phyloP scores from a whole-genome alignment of 2,113 vertebrate genomes.

The Macrotis lagotis region DNA sequence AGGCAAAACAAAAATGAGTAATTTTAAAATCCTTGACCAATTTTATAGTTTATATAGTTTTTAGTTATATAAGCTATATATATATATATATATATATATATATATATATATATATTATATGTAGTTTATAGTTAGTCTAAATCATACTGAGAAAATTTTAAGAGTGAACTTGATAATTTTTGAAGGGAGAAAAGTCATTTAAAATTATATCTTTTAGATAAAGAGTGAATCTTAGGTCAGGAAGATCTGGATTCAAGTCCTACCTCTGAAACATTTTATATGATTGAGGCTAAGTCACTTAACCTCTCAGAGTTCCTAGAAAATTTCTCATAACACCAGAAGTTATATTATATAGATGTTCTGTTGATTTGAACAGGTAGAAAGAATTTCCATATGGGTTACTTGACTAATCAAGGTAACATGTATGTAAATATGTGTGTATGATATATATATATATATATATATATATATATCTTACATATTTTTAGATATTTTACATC shows the following conservation, averaged over 20 bases:
- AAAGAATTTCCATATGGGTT: background rate
- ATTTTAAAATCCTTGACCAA: constrained; percentile 32
- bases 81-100: too few species aligned
- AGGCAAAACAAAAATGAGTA: background rate
- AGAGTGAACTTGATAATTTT: background rate
- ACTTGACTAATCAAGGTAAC: background rate
- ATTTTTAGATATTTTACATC: background rate
- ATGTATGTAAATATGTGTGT: too few species aligned
- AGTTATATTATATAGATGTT: background rate
- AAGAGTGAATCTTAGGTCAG: background rate
- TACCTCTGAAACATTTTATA: background rate
- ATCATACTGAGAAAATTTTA: background rate
- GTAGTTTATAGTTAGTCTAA: constrained; percentile 30
- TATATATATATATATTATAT: too few species aligned
- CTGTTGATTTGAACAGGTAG: background rate
- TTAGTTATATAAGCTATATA: too few species aligned
- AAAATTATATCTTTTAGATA: background rate
- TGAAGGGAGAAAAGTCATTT: background rate
- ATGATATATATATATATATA: too few species aligned
- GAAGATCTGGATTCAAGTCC: background rate
- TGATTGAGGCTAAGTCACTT: too few species aligned
- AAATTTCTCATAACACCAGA: background rate
- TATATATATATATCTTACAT: too few species aligned
- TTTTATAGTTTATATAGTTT: too few species aligned
- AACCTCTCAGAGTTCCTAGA: background rate